Evolutionary conservation across 2,797 vertebrate genomes (phyloP), one percentile per base, ranked within the genome.

Genomic region (Cirrhinus molitorella): DNA sequence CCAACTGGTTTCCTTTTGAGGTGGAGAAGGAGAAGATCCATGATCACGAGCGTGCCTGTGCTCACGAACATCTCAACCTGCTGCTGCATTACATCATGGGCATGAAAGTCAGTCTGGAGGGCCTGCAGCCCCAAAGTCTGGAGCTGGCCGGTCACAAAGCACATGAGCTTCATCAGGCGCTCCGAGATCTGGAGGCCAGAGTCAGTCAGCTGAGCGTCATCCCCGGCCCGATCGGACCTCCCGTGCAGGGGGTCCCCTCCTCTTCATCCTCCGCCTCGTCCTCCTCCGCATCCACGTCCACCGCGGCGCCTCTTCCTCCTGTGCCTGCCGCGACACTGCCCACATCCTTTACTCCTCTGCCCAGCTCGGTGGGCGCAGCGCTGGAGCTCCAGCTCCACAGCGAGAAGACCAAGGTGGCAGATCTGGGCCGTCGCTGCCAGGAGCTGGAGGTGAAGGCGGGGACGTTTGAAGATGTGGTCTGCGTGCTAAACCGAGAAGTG

Each of bases 401-500:
- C 1, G 95, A 95, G 84, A 95, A 95, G 91, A 90, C 93, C 80
- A 95, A 93, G 83, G 92, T 95, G 8, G 86, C 91, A 0, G 96
- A 97, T 86, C 93, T 99, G 72, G 90, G 94, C 84, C 95, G 92
- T 5, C 93, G 95, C 43, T 97, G 96, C 53, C 96, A 96, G 85
- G 94, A 94, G 28, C 93, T 99, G 49, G 97, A 99, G 91, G 94
- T 96, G 85, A 98, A 98, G 91, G 95, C 96, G 0, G 91, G 93
- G 89, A 98, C 97, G 2, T 97, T 99, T 0, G 97, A 99, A 93
- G 98, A 99, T 92, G 98, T 99, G 0, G 96, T 99, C 21, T 98
- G 98, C 0, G 97, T 99, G 85, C 96, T 99, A 53, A 99, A 99
- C 90, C 95, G 97, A 7, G 98, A 99, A 91, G 93, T 95, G 92